phyloP scores from a whole-genome alignment of 2,113 vertebrate genomes.

The Oreochromis tanganicae region DNA sequence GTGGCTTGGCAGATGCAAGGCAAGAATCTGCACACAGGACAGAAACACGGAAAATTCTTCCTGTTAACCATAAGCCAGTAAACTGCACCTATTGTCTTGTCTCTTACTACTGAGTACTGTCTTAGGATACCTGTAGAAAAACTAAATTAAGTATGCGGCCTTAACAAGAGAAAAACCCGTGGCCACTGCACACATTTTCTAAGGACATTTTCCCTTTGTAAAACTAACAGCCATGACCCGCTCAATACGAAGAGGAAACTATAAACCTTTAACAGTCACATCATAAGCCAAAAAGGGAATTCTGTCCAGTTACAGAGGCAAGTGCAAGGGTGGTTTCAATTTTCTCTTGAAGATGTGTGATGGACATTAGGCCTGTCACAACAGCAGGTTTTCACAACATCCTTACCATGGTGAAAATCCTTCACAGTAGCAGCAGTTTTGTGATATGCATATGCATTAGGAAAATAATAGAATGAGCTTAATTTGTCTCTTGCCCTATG shows the following conservation, averaged over 20 bases:
- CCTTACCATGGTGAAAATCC: not conserved
- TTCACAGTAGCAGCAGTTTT: not conserved
- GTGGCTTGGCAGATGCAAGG: not conserved
- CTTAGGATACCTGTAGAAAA: not conserved
- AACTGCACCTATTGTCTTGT: not conserved
- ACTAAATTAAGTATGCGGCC: not conserved
- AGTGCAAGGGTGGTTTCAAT: not conserved
- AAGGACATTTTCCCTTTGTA: not conserved
- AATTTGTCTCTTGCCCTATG: not conserved
- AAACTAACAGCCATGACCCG: not conserved
- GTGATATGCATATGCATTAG: not conserved
- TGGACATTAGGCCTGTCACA: not conserved
- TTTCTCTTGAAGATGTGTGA: not conserved
- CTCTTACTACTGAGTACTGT: not conserved
- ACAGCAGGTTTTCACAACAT: not conserved
- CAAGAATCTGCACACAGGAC: not conserved
- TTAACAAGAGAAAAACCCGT: not conserved
- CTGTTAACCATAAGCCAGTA: not conserved
- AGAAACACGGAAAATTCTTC: not conserved
- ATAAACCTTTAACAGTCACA: not conserved
- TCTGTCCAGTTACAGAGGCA: not conserved
- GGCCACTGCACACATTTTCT: not conserved
- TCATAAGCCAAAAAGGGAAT: not conserved
- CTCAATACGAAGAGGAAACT: not conserved
- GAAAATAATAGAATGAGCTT: not conserved